A percentile compares a stretch with the other conserved stretches of the same genome.
These are phyloP conservation scores for Steinernema feltiae DNA, from an alignment of 1,140 invertebrate species.

Conservation along the genomic window DNA sequence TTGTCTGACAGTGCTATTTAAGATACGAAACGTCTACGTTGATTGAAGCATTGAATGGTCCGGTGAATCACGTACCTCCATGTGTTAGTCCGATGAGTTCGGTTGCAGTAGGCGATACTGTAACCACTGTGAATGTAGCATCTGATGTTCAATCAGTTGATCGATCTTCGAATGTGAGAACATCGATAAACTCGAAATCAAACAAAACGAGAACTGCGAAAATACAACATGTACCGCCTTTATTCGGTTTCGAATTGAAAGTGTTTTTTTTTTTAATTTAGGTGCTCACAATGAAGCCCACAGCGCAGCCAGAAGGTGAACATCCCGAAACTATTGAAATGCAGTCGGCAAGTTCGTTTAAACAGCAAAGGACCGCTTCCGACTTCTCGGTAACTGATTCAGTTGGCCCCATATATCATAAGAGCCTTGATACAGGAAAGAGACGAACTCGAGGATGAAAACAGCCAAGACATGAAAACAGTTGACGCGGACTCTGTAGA, in stretches of 20 bases:
- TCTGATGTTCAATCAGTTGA: neutral
- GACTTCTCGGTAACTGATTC: neutral
- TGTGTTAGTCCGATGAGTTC: conserved; percentile 4
- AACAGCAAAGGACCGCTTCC: neutral
- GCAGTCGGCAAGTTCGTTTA: neutral
- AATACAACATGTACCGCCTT: neutral
- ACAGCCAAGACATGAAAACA: neutral
- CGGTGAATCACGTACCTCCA: conserved; percentile 54
- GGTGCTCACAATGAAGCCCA: neutral
- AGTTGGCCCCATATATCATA: neutral
- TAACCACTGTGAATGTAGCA: neutral
- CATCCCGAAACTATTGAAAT: neutral
- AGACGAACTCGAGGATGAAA: neutral
- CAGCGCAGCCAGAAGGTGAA: neutral
- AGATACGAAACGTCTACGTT: conserved; percentile 90
- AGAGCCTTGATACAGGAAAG: neutral
- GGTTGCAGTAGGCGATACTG: neutral
- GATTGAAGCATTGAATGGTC: conserved; percentile 97
- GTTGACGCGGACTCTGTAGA: neutral
- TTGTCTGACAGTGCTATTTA: conserved; percentile 71
- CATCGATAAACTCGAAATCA: neutral
- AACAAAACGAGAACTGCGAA: neutral
- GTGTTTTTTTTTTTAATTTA: neutral
- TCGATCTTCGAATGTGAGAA: neutral
- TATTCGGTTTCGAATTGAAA: neutral